phyloP scores from a whole-genome alignment of 1,140 invertebrate genomes.

The Eubasilissa regina region DNA sequence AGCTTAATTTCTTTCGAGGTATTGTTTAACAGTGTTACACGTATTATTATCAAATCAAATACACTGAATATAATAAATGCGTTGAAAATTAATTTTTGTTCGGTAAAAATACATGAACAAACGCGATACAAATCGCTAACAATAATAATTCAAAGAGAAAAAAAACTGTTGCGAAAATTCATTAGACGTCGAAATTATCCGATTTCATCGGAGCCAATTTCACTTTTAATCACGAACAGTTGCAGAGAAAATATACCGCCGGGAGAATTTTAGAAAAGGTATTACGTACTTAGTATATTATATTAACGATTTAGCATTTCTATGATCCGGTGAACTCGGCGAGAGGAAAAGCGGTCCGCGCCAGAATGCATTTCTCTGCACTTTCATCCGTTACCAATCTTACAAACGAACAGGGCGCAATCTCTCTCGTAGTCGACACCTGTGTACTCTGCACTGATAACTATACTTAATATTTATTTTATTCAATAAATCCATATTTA shows the following conservation, averaged over 20 bases:
- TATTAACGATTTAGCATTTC: slow-evolving; percentile 16
- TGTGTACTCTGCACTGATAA: neutral
- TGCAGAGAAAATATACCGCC: slow-evolving; percentile 33
- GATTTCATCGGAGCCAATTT: slow-evolving; percentile 28
- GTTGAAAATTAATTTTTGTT: no score
- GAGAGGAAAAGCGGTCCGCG: slow-evolving; percentile 41
- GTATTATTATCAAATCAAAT: no score
- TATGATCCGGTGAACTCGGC: slow-evolving; percentile 43
- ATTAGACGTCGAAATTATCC: slow-evolving; percentile 27
- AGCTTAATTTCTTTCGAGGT: no score
- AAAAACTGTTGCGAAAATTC: slow-evolving; percentile 30
- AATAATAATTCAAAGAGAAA: slow-evolving; percentile 23
- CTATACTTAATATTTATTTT: no score
- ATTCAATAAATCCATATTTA: no score
- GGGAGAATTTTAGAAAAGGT: slow-evolving; percentile 42
- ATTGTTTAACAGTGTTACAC: no score
- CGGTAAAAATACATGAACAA: no score
- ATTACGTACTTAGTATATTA: slow-evolving; percentile 6
- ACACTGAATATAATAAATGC: no score
- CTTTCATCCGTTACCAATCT: slow-evolving; percentile 36
- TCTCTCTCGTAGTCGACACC: neutral
- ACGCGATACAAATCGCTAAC: neutral
- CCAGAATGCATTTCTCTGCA: slow-evolving; percentile 40
- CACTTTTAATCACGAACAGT: slow-evolving; percentile 37
- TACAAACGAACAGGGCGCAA: neutral